These are phyloP conservation scores for Lumbricus terrestris DNA, from an alignment of 2,888 invertebrate species.

Conservation along the genomic window DNA sequence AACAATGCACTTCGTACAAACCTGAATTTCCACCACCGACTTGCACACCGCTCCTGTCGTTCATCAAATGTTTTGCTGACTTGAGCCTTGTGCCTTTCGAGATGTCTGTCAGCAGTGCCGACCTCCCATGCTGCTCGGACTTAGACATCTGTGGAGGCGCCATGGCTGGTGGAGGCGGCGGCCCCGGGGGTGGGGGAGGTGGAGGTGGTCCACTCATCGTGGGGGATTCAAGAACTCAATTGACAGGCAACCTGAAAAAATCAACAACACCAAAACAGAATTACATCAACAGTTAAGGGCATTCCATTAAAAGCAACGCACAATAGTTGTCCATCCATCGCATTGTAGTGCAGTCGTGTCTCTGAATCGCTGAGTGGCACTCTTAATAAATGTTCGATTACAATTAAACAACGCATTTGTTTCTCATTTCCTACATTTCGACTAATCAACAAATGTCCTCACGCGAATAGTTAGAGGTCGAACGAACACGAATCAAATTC, in stretches of 20 bases:
- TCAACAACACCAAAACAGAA: neutral
- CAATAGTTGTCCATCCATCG: no score
- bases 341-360: no score
- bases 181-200: neutral
- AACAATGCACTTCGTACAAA: neutral
- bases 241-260: neutral
- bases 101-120: slow-evolving; percentile 23
- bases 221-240: neutral
- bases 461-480: no score
- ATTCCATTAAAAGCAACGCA: neutral
- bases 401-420: no score
- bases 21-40: neutral
- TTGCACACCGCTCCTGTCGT: slow-evolving; percentile 21
- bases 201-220: slow-evolving; percentile 10
- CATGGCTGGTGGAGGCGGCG: slow-evolving; percentile 6
- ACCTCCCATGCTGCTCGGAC: slow-evolving; percentile 10
- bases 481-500: no score
- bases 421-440: no score
- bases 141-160: neutral
- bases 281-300: neutral
- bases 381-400: no score
- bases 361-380: no score
- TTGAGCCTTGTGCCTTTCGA: slow-evolving; percentile 26
- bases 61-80: slow-evolving; percentile 29
- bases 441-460: no score